A percentile compares a stretch with the other conserved stretches of the same genome.
These are phyloP conservation scores for Cerastoderma edule DNA, from an alignment of 2,888 invertebrate genomes.

Conservation along the genomic window DNA sequence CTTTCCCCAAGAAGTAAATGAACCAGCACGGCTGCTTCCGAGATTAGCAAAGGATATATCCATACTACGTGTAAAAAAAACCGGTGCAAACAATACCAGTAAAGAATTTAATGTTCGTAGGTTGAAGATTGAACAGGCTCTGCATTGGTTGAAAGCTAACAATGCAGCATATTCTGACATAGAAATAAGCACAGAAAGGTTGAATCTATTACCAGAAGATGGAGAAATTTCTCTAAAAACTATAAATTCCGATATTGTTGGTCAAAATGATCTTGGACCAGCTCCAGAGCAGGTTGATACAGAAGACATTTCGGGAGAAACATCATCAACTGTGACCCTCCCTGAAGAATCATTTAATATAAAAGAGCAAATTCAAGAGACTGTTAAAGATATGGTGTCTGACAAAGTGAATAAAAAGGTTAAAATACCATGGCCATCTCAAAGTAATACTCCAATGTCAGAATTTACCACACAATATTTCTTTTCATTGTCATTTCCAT, in stretches of 20 bases:
- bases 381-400: slow-evolving; percentile 20
- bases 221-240: slow-evolving; percentile 29
- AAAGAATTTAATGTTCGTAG: slow-evolving; percentile 53
- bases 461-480: slow-evolving; percentile 52
- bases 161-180: slow-evolving; percentile 46
- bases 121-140: slow-evolving; percentile 38
- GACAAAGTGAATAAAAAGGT: slow-evolving; percentile 25
- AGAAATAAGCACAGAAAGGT: slow-evolving; percentile 37
- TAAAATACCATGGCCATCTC: slow-evolving; percentile 51
- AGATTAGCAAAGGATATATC: slow-evolving; percentile 40
- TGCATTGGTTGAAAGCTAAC: slow-evolving; percentile 45
- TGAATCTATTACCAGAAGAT: slow-evolving; percentile 38
- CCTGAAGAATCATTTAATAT: slow-evolving; percentile 46
- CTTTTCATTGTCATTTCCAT: slow-evolving; percentile 44
- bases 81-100: slow-evolving; percentile 36
- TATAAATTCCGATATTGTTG: neutral
- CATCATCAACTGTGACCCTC: slow-evolving; percentile 40
- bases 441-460: slow-evolving; percentile 40
- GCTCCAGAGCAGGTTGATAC: slow-evolving; percentile 40
- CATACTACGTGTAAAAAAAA: slow-evolving; percentile 36
- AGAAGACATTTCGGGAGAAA: slow-evolving; percentile 32
- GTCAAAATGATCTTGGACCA: slow-evolving; percentile 32
- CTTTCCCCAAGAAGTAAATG: slow-evolving; percentile 53
- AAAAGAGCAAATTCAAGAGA: slow-evolving; percentile 33
- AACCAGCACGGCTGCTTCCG: slow-evolving; percentile 41